Base-by-base conservation (phyloP, 2,113 vertebrate species). In the Paratilapia polleni region DNA sequence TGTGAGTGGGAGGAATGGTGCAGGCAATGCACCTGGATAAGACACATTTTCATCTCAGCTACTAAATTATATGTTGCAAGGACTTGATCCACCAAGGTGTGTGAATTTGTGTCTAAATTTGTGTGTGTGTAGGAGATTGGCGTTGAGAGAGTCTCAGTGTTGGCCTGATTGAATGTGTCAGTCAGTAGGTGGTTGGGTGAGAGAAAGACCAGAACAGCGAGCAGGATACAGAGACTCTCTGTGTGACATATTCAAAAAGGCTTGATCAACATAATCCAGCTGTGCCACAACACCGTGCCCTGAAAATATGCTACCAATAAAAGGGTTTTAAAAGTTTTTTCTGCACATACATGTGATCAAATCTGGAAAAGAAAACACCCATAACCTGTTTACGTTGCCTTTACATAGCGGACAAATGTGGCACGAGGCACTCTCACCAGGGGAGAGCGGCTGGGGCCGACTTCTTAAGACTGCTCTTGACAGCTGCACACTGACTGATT, bases 161-260 rank as follows among this genome's bases (percentile, higher is more conserved):
- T 68, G 63, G 78, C 68, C 83, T 88, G 90, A 93, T 87, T 93
- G 87, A 91, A 92, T 31, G 86, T 91, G 92, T 89, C 89, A 91
- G 83, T 89, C 85, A 78, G 87, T 73, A 47, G 85, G 83, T 74
- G 80, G 47, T 31, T 31, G 68, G 82, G 84, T 36, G 89, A 63
- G 54, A 80, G 62, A 64, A 81, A 75, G 80, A 61, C 41, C 26
- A 36, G 61, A 74, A 73, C 28, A 73, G 41, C 0, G 14, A 19
- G 77, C 2, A 3, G 52, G 62, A 63, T 49, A 78, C 80, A 82
- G 68, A 84, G 49, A 41, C 81, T 54, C 6, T 1, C 83, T 74
- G 56, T 57, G 19, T 15, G 73, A 70, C 24, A 34, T 36, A 74
- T 83, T 90, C 31, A 70, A 78, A 81, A 52, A 60, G 38, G 12